phyloP scores from a whole-genome alignment of 1,140 invertebrate genomes.

The Drosophila kepulauana region DNA sequence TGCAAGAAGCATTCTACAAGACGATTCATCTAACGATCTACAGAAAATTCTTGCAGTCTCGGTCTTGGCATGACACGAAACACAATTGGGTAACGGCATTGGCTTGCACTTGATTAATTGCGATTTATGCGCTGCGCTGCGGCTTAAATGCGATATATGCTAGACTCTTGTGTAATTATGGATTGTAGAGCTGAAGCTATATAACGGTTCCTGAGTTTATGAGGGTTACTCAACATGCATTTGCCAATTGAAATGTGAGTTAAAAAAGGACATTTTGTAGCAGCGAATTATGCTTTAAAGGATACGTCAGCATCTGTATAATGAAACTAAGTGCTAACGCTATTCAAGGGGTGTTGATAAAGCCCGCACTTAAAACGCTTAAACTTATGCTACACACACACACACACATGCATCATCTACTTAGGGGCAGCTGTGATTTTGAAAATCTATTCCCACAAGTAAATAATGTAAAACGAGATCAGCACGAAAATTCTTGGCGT shows the following conservation, averaged over 20 bases:
- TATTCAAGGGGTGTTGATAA: conserved; percentile 35
- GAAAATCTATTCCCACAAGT: conserved; percentile 40
- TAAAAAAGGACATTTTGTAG: conserved; percentile 44
- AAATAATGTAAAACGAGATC: conserved; percentile 43
- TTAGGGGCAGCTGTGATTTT: conserved; percentile 40
- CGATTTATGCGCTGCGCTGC: conserved; percentile 74
- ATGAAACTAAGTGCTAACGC: conserved; percentile 34
- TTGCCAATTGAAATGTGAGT: conserved; percentile 55
- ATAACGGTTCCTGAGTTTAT: conserved; percentile 48
- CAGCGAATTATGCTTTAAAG: conserved; percentile 34
- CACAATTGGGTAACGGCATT: too few species aligned
- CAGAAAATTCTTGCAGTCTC: too few species aligned
- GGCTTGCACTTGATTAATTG: conserved; percentile 83
- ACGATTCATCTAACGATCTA: too few species aligned
- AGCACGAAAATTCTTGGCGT: conserved; percentile 31
- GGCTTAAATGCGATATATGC: conserved; percentile 70
- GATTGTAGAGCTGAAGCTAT: conserved; percentile 36
- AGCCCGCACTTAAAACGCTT: conserved; percentile 45
- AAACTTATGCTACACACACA: conserved; percentile 51
- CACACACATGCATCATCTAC: not conserved
- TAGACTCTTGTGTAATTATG: conserved; percentile 71
- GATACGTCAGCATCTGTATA: conserved; percentile 22
- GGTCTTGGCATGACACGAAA: too few species aligned
- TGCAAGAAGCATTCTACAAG: too few species aligned
- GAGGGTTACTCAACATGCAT: conserved; percentile 52